Percentiles rank a stretch among this genome's conserved stretches.
Conservation (phyloP, 2,113 vertebrate genomes). For the Hemicordylus capensis region DNA sequence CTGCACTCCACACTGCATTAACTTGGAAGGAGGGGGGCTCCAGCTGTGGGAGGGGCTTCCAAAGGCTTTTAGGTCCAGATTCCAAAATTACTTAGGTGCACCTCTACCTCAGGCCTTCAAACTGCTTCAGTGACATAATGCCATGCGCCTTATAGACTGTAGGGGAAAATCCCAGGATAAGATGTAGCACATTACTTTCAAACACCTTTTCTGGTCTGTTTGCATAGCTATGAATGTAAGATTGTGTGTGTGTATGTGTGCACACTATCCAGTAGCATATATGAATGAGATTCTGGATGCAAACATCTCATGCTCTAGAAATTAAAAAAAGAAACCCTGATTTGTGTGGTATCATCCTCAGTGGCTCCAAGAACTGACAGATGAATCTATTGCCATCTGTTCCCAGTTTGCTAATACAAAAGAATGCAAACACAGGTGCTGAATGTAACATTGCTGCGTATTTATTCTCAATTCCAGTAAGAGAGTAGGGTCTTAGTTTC, state of each 20-base stretch:
- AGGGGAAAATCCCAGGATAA: too few relatives aligned
- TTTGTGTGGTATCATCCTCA: neutral
- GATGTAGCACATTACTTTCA: too few relatives aligned
- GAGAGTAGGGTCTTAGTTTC: neutral
- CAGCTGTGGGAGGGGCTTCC: too few relatives aligned
- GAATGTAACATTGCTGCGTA: neutral
- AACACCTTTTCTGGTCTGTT: too few relatives aligned
- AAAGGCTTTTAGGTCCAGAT: too few relatives aligned
- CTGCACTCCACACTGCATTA: too few relatives aligned
- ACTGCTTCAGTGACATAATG: too few relatives aligned
- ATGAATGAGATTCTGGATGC: neutral
- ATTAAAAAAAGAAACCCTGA: neutral
- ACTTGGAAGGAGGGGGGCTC: too few relatives aligned
- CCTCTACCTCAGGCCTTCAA: too few relatives aligned
- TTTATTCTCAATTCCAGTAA: neutral
- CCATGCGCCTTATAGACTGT: too few relatives aligned
- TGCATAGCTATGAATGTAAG: too few relatives aligned
- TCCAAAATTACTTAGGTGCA: too few relatives aligned
- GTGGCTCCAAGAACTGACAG: slow-evolving; percentile 12
- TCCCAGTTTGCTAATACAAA: slow-evolving; percentile 25
- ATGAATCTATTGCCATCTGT: slow-evolving; percentile 13
- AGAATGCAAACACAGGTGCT: slow-evolving; percentile 5
- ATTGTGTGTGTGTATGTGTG: neutral
- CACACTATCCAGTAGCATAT: neutral
- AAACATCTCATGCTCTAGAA: neutral